Evolutionary conservation across 2,797 vertebrate genomes (phyloP), one percentile per base, ranked within the genome.

Genomic region (Acrocephalus scirpaceus): DNA sequence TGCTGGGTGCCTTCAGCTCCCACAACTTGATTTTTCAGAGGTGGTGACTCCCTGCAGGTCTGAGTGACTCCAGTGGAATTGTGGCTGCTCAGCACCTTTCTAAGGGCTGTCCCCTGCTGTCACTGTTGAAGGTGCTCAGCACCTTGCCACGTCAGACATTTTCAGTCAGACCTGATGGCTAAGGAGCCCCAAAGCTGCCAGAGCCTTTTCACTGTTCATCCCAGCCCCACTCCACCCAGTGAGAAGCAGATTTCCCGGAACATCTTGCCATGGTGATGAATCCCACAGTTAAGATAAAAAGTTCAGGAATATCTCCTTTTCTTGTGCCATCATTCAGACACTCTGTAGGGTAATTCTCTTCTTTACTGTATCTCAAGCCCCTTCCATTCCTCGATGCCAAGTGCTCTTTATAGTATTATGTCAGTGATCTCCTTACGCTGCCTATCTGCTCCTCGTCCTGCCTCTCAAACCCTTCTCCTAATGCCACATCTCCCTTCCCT

Each of bases 1-100:
- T 92, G 92, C 92, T 90, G 93, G 60, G 73, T 86, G 88, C 79
- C 90, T 91, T 79, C 87, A 81, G 47, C 95, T 93, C 82, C 87
- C 74, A 60, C 70, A 76, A 42, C 26, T 51, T 75, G 79, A 61
- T 94, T 78, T 93, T 88, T 70, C 70, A 27, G 70, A 75, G 56
- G 51, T 72, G 65, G 70, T 70, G 87, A 19, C 92, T 92, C 91
- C 91, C 93, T 86, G 93, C 1, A 0, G 82, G 18, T 88, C 75
- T 94, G 81, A 93, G 79, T 90, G 72, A 66, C 84, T 92, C 65
- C 73, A 4, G 21, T 23, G 62, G 69, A 56, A 21, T 34, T 88
- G 66, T 88, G 87, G 54, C 70, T 86, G 79, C 95, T 92, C 89
- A 88, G 86, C 89, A 26, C 69, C 89, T 95, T n/a, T 53, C 29